These are phyloP conservation scores for Amblyopsis hoosieri DNA, from an alignment of 2,797 vertebrate genomes.

Conservation along the genomic window DNA sequence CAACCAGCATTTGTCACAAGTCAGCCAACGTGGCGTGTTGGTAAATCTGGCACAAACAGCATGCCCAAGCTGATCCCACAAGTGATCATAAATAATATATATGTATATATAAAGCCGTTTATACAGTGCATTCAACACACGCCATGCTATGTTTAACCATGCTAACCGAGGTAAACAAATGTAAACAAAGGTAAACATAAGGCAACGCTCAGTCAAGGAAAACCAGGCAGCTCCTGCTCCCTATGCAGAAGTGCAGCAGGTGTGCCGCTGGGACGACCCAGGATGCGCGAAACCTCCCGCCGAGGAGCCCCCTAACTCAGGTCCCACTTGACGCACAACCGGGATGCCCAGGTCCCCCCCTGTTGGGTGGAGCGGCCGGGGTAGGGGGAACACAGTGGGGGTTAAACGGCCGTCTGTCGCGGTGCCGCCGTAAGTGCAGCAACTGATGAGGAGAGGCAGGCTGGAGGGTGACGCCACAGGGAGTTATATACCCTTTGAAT, in stretches of 20 bases:
- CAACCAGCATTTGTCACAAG: too few relatives aligned
- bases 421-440: slow-evolving; percentile 39
- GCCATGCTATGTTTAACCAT: too few relatives aligned
- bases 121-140: too few relatives aligned
- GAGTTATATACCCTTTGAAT: slow-evolving; percentile 43
- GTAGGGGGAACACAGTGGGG: slow-evolving; percentile 26
- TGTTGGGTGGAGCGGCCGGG: slow-evolving; percentile 35
- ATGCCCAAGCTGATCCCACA: too few relatives aligned
- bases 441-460: slow-evolving; percentile 38
- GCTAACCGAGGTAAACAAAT: too few relatives aligned
- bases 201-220: too few relatives aligned
- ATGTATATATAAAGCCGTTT: too few relatives aligned
- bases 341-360: slow-evolving; percentile 32
- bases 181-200: too few relatives aligned
- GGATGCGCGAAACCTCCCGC: slow-evolving; percentile 11
- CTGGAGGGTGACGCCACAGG: slow-evolving; percentile 37
- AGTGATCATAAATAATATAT: too few relatives aligned
- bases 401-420: slow-evolving; percentile 39
- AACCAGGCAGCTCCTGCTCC: too few relatives aligned
- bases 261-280: background rate
- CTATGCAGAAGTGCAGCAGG: slow-evolving; percentile 4
- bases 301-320: slow-evolving; percentile 30
- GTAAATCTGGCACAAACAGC: too few relatives aligned
- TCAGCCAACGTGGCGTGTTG: too few relatives aligned
- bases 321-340: slow-evolving; percentile 35